Evolutionary conservation across 2,113 vertebrate species (phyloP).

Genomic region (Odocoileus hemionus): DNA sequence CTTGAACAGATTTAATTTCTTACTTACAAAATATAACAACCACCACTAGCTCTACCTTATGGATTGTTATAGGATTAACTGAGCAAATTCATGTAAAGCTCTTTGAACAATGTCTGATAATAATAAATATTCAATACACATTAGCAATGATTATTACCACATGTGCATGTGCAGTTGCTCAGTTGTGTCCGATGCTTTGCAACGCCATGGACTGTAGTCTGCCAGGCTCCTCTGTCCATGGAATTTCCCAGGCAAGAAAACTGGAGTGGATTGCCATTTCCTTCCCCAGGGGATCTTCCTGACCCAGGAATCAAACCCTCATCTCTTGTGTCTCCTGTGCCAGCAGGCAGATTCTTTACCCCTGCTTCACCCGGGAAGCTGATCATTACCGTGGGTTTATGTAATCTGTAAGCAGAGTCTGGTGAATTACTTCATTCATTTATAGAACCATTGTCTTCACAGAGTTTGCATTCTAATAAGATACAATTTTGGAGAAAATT

Average conservation of each 20-base stretch:
- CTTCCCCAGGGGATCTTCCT: background rate
- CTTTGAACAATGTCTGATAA: slow-evolving; percentile 15
- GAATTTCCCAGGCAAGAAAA: background rate
- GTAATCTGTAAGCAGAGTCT: background rate
- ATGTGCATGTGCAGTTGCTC: background rate
- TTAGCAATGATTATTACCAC: background rate
- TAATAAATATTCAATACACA: background rate
- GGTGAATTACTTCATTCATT: background rate
- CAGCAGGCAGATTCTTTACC: background rate
- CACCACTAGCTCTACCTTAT: background rate
- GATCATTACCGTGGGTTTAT: background rate
- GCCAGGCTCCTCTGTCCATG: background rate
- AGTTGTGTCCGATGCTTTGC: background rate
- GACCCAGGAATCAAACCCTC: background rate
- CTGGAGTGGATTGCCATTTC: background rate
- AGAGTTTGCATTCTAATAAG: background rate
- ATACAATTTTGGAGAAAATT: background rate
- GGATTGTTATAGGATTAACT: background rate
- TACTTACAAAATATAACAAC: background rate
- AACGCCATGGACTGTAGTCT: background rate
- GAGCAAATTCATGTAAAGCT: background rate
- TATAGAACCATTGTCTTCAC: background rate
- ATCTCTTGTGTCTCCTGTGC: background rate
- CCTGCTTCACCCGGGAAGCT: background rate
- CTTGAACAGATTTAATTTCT: background rate